Evolutionary conservation across 2,888 invertebrate genomes (phyloP), one percentile per base, ranked within the genome.

Genomic region (Dicranocentrus wangi): DNA sequence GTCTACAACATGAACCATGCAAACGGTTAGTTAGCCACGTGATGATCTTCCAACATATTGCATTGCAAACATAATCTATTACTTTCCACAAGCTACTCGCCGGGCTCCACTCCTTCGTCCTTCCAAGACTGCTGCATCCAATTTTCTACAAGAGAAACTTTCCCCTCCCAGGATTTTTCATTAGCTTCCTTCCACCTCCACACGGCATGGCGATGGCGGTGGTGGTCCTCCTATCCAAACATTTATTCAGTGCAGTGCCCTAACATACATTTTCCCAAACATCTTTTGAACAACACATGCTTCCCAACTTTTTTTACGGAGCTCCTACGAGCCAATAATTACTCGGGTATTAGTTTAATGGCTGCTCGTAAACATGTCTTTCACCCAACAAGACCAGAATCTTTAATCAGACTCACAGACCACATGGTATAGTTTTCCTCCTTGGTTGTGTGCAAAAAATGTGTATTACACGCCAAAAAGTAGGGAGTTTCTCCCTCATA

Each of bases 311-410:
- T 21, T 19, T 19, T 13, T 55, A 25, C 55, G 32, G 3, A 32
- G 10, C 32, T 32, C 10, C 15, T 10, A 61, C 8, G 61, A 55
- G 43, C 66, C 75, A 75, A 75, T 75, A 75, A 75, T 75, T 75
- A 75, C 66, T 58, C 75, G 58, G 58, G 75, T 66, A 75, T 75
- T 75, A 75, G 75, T 75, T 75, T 75, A 66, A 75, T 75, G 75
- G 75, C 17, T 55, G 39, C 66, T 75, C 75, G 75, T 75, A 75
- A 75, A 75, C 75, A 75, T 75, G 75, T 75, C 65, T 63, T 43
- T 75, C 66, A 66, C 42, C 75, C 75, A 75, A 75, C 75, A 75
- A 75, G 75, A 75, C 75, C 58, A 66, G 75, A 75, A 75, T 75
- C 66, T 66, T 75, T 75, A 75, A 75, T 75, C 65, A 58, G 66